Conservation (phyloP, 1,140 invertebrate species). For the Sipha flava region DNA sequence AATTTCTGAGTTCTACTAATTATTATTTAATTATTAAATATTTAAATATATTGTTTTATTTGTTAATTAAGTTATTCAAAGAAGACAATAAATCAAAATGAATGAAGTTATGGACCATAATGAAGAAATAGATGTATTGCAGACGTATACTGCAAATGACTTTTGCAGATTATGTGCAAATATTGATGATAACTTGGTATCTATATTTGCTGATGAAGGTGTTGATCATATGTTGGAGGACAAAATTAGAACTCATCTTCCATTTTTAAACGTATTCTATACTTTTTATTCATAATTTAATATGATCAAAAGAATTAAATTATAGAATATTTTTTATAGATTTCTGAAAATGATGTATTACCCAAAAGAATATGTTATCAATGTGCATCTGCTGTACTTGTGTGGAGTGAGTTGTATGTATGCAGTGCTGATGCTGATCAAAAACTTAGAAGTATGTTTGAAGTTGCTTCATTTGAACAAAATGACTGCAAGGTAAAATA, state of each 20-base stretch:
- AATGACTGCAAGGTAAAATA: background rate
- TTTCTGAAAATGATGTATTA: slow-evolving; percentile 49
- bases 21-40: background rate
- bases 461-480: background rate
- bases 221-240: slow-evolving; percentile 47
- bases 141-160: background rate
- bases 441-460: slow-evolving; percentile 42
- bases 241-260: slow-evolving; percentile 53
- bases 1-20: too few relatives aligned
- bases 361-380: slow-evolving; percentile 55
- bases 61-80: background rate
- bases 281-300: background rate
- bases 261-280: slow-evolving; percentile 43
- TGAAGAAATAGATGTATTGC: background rate
- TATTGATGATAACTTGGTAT: slow-evolving; percentile 46
- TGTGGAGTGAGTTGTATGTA: slow-evolving; percentile 54
- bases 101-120: background rate
- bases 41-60: background rate
- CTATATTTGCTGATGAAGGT: slow-evolving; percentile 51
- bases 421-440: slow-evolving; percentile 51
- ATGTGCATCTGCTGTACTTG: slow-evolving; percentile 53
- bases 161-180: slow-evolving; percentile 52
- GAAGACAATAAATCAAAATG: background rate
- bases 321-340: slow-evolving; percentile 42
- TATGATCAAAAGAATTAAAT: background rate